Percentiles rank a stretch among this genome's conserved stretches.
These are phyloP conservation scores for Selene dorsalis DNA, from an alignment of 2,797 vertebrate genomes.

Conservation along the genomic window DNA sequence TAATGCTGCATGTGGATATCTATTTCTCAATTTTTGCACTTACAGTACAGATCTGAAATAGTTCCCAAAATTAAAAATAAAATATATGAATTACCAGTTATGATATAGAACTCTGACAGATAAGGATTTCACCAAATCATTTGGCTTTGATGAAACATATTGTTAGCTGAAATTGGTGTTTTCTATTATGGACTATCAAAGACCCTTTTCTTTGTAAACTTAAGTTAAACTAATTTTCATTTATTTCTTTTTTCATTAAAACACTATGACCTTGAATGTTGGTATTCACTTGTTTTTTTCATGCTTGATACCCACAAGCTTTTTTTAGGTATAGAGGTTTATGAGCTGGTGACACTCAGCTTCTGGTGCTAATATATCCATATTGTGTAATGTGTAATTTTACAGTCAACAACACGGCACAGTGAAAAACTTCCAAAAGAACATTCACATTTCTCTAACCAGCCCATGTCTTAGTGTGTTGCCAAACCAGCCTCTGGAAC, in stretches of 20 bases:
- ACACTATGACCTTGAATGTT: slow-evolving; percentile 47
- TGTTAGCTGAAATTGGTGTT: slow-evolving; percentile 38
- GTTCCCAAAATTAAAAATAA: slow-evolving; percentile 37
- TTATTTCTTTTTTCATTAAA: slow-evolving; percentile 73
- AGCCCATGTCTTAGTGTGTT: slow-evolving; percentile 3
- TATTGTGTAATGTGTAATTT: slow-evolving; percentile 5
- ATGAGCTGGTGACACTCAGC: neutral
- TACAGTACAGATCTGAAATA: slow-evolving; percentile 35
- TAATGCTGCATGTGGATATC: slow-evolving; percentile 76
- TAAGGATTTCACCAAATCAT: slow-evolving; percentile 42
- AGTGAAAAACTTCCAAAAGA: slow-evolving; percentile 1
- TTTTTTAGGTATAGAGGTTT: slow-evolving; percentile 6
- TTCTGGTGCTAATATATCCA: neutral
- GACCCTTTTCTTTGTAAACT: slow-evolving; percentile 64
- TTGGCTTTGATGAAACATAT: slow-evolving; percentile 58
- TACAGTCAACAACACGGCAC: neutral
- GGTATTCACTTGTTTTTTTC: slow-evolving; percentile 6
- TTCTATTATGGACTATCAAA: slow-evolving; percentile 58
- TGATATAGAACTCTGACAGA: slow-evolving; percentile 22
- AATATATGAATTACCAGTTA: slow-evolving; percentile 22
- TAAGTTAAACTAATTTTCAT: slow-evolving; percentile 51
- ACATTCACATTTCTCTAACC: neutral
- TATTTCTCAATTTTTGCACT: slow-evolving; percentile 53
- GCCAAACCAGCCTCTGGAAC: slow-evolving; percentile 47
- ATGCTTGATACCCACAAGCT: neutral